Evolutionary conservation across 1,140 invertebrate genomes (phyloP).

Genomic region (Drosophila repletoides): DNA sequence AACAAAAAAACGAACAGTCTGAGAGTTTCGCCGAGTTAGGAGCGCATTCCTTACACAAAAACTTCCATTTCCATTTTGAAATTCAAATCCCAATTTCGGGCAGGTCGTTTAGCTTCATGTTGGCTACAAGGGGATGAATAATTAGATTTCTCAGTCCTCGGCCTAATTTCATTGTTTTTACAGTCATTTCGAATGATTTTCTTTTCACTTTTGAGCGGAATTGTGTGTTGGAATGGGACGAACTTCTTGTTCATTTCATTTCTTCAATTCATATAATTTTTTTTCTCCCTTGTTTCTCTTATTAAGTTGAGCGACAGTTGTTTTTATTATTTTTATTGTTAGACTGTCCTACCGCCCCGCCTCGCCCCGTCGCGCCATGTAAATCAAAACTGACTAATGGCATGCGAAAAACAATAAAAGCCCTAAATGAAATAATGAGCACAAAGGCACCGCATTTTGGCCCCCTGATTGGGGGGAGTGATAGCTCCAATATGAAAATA

Average conservation of each 20-base stretch:
- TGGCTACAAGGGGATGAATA: constrained; percentile 74
- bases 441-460: too few species aligned
- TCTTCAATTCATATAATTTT: constrained; percentile 15
- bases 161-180: constrained; percentile 81
- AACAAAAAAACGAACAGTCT: too few species aligned
- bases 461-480: constrained; percentile 11
- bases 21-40: too few species aligned
- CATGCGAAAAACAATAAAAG: constrained; percentile 80
- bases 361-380: constrained; percentile 35
- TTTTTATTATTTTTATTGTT: constrained; percentile 79
- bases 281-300: constrained; percentile 39
- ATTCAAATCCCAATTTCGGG: constrained; percentile 30
- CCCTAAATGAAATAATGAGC: constrained; percentile 77
- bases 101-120: constrained; percentile 5
- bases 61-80: constrained; percentile 8
- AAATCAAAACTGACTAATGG: constrained; percentile 79
- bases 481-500: not conserved
- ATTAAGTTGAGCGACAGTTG: constrained; percentile 79
- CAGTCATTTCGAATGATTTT: constrained; percentile 77
- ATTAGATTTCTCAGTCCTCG: constrained; percentile 80
- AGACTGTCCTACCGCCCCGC: constrained; percentile 7
- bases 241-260: constrained; percentile 8
- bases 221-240: not conserved
- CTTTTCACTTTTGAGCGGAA: constrained; percentile 38
- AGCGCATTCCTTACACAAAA: too few species aligned